Evolutionary conservation across 2,797 vertebrate species (phyloP), one percentile per base, ranked within the genome.

Genomic region (Cheirogaleus major): DNA sequence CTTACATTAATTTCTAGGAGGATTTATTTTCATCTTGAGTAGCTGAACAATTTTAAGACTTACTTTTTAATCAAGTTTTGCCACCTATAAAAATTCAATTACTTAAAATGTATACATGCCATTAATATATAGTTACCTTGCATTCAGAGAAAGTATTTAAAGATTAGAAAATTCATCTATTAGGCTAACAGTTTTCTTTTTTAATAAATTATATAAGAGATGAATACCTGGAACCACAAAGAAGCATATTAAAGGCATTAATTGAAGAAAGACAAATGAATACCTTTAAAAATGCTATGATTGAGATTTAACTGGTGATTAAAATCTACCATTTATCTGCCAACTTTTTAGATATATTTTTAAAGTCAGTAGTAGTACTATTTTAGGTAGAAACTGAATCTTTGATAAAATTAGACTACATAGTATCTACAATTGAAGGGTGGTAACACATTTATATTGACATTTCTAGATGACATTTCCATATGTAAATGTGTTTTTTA

Each of bases 401-500:
- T 57, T 88, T 45, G 52, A 65, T 92, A 43, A 92, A 82, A 85
- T n/a, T 70, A 41, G 55, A 84, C 52, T 83, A 84, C 15, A 85
- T 85, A 86, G 48, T 91, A 78, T 67, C 41, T 89, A 85, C 81
- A 94, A 92, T 59, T 93, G 79, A 48, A 55, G 17, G 18, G n/a
- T 59, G 18, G 8, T 48, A 70, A 92, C 38, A 61, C 20, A 97
- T 73, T 83, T 92, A 43, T 48, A 86, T 70, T 85, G 48, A 76
- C 88, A 88, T 89, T 93, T 95, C 15, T 65, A 78, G 32, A 41
- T 87, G 38, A 50, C 2, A 86, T 76, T 89, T 93, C 17, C 41
- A n/a, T 57, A 67, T 78, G 43, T 23, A 94, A 87, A 94, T 94
- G 15, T 75, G n/a, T 76, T 87, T 87, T 95, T 72, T 27, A 61